Conservation (phyloP, 1,140 invertebrate species). For the Hormaphis cornu region DNA sequence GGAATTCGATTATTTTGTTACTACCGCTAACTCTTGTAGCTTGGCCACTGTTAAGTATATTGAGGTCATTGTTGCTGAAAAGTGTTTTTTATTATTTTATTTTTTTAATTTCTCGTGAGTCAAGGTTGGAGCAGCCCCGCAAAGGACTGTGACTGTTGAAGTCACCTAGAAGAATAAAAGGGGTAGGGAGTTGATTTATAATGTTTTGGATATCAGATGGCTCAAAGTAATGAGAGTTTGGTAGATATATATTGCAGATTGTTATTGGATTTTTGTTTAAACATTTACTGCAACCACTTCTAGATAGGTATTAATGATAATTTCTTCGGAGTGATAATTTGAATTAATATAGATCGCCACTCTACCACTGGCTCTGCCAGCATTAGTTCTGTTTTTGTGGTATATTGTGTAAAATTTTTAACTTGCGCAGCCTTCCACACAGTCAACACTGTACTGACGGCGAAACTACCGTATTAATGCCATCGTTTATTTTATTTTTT, state of each 20-base stretch:
- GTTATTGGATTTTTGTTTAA: constrained; percentile 3
- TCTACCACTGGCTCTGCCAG: background rate
- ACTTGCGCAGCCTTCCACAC: no score
- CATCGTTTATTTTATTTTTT: background rate
- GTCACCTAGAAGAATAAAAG: constrained; percentile 33
- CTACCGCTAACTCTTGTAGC: background rate
- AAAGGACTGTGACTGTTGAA: constrained; percentile 33
- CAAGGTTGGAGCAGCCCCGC: constrained; percentile 20
- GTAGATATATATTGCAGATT: constrained; percentile 34
- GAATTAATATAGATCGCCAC: background rate
- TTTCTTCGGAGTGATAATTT: background rate
- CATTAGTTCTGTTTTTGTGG: background rate
- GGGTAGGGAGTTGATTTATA: constrained; percentile 32
- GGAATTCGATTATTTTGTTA: no score
- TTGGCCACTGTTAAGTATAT: background rate
- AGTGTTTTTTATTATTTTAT: background rate
- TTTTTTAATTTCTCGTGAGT: constrained; percentile 13
- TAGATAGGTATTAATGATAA: background rate
- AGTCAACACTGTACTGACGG: background rate
- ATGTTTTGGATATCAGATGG: constrained; percentile 25
- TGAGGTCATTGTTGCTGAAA: background rate
- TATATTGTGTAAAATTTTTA: background rate
- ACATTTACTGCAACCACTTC: background rate
- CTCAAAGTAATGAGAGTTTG: background rate
- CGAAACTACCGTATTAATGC: background rate